Base-by-base conservation (phyloP, 2,888 invertebrate species). In the Drosophila infuscata region DNA sequence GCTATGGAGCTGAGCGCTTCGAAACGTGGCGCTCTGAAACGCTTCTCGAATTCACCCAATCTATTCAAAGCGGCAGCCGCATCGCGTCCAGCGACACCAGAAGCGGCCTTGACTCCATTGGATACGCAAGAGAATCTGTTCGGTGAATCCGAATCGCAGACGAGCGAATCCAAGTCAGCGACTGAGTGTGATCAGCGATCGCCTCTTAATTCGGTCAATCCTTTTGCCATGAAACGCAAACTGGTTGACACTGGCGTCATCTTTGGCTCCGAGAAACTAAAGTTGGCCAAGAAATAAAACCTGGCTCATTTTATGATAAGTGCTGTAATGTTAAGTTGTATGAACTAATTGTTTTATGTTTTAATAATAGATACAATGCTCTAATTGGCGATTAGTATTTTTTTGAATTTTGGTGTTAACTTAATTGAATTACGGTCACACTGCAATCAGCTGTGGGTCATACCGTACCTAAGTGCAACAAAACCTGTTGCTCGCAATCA, bases 1-100 rank as follows among this genome's bases (percentile, higher is more conserved):
- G 75, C 91, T 3, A 92, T 93, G 87, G 91, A 92, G 46, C 70
- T 92, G 9, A 92, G 89, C 61, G 82, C 87, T 11, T 76, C 88
- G 7, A 93, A 92, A 68, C 91, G 94, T 32, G 94, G 94, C 76
- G 94, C 95, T 1, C 94, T 95, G 61, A 95, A 93, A 76, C 94
- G 94, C 66, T 94, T 94, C 73, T 93, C 94, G 30, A 79, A 83
- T 46, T 75, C 87, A 0, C 80, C 88, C 0, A 89, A 70, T 35
- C 72, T 89, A 5, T 89, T 89, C 48, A 91, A 93, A 33, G 93
- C 93, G 7, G 74, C 66, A 2, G 60, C 63, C 9, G 11, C 54
- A 20, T 62, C 68, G 12, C 81, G 85, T 12, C 79, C 89, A 3
- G 60, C 69, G 0, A 79, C 81, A 3, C 78, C 89, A 6, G 81